Evolutionary conservation across 2,797 vertebrate genomes (phyloP).

Genomic region (Halcyon leucocephala): DNA sequence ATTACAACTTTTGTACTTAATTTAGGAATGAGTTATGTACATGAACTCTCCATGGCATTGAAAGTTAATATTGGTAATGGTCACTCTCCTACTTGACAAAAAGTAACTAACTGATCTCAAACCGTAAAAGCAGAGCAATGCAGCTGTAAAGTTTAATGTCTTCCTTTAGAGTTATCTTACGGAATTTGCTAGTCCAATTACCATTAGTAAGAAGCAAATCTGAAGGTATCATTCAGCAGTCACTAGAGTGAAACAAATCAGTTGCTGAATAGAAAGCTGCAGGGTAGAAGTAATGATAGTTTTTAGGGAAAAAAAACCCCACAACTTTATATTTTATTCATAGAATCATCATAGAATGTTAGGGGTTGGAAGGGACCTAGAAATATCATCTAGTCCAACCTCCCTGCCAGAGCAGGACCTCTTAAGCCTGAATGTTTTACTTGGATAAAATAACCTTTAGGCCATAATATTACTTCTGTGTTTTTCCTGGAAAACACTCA

Average conservation of each 20-base stretch:
- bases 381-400: no score
- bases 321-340: neutral
- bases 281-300: neutral
- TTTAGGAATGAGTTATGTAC: neutral
- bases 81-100: neutral
- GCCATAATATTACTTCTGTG: neutral
- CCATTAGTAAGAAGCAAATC: neutral
- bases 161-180: neutral
- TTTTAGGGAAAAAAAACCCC: neutral
- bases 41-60: neutral
- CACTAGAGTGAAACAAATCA: neutral
- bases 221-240: neutral
- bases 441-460: neutral
- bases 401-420: neutral
- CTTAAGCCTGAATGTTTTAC: neutral
- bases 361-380: no score
- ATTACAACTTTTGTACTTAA: neutral
- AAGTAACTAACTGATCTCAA: neutral
- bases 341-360: no score
- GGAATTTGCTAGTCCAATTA: neutral
- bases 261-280: neutral
- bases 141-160: neutral
- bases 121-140: neutral
- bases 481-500: neutral
- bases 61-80: neutral